These are phyloP conservation scores for Agrypnus murinus DNA, from an alignment of 2,888 invertebrate genomes.

Conservation along the genomic window DNA sequence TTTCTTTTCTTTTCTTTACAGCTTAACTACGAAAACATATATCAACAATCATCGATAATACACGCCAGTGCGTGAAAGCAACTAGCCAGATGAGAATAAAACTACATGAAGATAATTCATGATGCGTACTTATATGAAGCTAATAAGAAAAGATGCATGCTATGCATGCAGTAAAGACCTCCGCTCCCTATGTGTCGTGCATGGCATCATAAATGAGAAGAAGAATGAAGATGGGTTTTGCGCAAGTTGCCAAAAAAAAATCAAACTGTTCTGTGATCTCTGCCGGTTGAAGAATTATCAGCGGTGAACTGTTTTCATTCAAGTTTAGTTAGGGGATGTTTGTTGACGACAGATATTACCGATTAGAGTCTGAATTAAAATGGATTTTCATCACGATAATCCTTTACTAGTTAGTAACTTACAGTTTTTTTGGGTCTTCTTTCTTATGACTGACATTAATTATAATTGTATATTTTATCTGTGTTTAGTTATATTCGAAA, in stretches of 20 bases:
- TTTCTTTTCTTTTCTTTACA: constrained; percentile 32
- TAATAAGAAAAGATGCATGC: constrained; percentile 29
- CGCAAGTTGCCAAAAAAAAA: constrained; percentile 42
- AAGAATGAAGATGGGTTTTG: constrained; percentile 32
- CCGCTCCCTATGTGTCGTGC: constrained; percentile 40
- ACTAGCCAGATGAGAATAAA: constrained; percentile 10
- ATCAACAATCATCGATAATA: constrained; percentile 47
- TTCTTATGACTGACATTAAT: constrained; percentile 45
- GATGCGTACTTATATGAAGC: background rate
- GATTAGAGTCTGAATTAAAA: constrained; percentile 19
- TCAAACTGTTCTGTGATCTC: constrained; percentile 48
- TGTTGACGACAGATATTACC: constrained; percentile 39
- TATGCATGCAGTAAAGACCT: constrained; percentile 38
- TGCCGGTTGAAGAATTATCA: constrained; percentile 16
- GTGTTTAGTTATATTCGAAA: no score
- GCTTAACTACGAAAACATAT: constrained; percentile 47
- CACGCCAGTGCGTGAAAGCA: constrained; percentile 49
- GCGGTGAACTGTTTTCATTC: constrained; percentile 32
- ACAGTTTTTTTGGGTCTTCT: constrained; percentile 15
- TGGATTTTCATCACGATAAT: constrained; percentile 29
- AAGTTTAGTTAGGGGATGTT: constrained; percentile 11
- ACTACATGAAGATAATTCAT: background rate
- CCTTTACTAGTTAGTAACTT: constrained; percentile 27
- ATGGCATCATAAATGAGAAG: constrained; percentile 37
- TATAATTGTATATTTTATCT: constrained; percentile 11